These are phyloP conservation scores for Aphelenchoides avenae DNA, from an alignment of 1,140 invertebrate genomes.

Conservation along the genomic window DNA sequence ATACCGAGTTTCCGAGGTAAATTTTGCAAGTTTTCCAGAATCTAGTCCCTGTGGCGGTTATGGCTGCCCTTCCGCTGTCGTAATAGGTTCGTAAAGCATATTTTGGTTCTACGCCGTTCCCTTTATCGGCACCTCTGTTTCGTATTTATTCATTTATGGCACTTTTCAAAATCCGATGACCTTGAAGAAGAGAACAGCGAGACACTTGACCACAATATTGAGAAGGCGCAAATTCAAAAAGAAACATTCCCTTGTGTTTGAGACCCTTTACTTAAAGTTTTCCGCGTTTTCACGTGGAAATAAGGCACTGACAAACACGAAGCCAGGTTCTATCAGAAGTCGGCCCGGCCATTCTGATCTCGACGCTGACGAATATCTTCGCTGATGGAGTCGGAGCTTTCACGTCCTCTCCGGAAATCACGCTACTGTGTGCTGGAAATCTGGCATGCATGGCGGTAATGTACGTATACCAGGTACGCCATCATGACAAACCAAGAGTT, in stretches of 20 bases:
- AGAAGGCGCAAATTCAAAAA: not conserved
- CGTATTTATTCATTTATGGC: too few relatives aligned
- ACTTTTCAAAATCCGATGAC: too few relatives aligned
- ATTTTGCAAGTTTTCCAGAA: not conserved
- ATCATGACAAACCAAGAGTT: conserved; percentile 4
- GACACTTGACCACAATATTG: too few relatives aligned
- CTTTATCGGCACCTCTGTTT: too few relatives aligned
- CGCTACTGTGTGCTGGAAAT: conserved; percentile 54
- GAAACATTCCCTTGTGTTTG: not conserved
- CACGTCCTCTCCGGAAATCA: conserved; percentile 57
- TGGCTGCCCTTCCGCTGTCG: too few relatives aligned
- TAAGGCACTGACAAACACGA: too few relatives aligned
- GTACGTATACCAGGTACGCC: conserved; percentile 49
- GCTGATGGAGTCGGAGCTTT: conserved; percentile 55
- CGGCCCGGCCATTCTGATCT: conserved; percentile 57
- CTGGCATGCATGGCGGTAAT: conserved; percentile 54
- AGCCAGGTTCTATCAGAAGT: conserved; percentile 53
- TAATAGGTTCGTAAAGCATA: too few relatives aligned
- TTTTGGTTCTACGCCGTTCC: too few relatives aligned
- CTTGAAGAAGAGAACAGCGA: too few relatives aligned
- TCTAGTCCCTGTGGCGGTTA: too few relatives aligned
- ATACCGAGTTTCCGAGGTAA: conserved; percentile 40
- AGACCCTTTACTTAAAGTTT: not conserved
- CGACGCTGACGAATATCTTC: conserved; percentile 55
- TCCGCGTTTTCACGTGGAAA: too few relatives aligned